Base-by-base conservation (phyloP, 2,888 invertebrate species). In the Caenorhabditis zanzibari region DNA sequence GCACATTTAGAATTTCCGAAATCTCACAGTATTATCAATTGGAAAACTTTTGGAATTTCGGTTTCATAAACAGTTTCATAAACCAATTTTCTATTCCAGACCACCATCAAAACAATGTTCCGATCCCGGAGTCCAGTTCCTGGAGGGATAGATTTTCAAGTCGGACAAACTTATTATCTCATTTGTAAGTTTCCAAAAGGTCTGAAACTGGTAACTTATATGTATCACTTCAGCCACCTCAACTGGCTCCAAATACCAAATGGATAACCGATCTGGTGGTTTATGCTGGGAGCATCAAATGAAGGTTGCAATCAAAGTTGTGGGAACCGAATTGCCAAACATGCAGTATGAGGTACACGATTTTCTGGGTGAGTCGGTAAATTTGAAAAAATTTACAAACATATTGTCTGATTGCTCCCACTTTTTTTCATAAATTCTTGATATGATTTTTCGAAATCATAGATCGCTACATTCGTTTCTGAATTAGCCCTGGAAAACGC, bases 161-260 rank as follows among this genome's bases (percentile, higher is more conserved):
- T 49, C 0, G 58, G 59, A 6, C 14, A 52, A n/a, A 38, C 38
- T 9, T 76, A 69, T 38, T 76, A 76, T 14, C 22, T 76, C 3
- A 69, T 69, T 24, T 69, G 74, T 74, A 10, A 74, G 74, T 64
- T 44, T 44, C 26, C 26, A 38, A 32, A 61, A n/a, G n/a, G n/a
- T n/a, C n/a, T n/a, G 16, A 24, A 12, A 22, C 10, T 12, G 0
- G 44, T 64, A 0, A 7, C 1, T 16, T 44, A 44, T 26, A 7
- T 19, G 12, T 0, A 24, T 12, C 1, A 1, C 64, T 75, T n/a
- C 38, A 68, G 66, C 71, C 16, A 71, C 77, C 0, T 77, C 76
- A 0, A n/a, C 49, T 22, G 76, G 76, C 6, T 5, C 16, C 0
- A n/a, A 9, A n/a, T 35, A 52, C 7, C 54, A 52, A 19, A 69